Percentiles rank a stretch among this genome's conserved stretches.
Conservation (phyloP, 1,140 invertebrate species). For the Drosophila mauritiana region DNA sequence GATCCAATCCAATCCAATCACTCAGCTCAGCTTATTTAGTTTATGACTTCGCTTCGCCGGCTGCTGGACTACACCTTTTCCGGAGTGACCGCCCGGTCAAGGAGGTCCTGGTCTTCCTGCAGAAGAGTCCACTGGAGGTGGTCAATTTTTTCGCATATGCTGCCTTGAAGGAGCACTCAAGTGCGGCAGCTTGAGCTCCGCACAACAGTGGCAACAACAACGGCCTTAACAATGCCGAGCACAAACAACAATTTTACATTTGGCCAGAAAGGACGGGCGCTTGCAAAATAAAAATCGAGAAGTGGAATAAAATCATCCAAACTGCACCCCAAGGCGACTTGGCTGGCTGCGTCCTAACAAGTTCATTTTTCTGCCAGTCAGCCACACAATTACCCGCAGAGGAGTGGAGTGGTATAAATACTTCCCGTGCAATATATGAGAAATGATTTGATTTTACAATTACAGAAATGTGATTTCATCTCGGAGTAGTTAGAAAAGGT, state of each 20-base stretch:
- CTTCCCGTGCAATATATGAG: conserved; percentile 32
- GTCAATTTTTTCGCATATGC: conserved; percentile 77
- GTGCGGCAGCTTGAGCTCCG: conserved; percentile 48
- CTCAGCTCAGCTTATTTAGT: conserved; percentile 25
- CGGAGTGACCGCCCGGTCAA: conserved; percentile 21
- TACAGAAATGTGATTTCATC: conserved; percentile 57
- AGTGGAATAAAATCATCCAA: conserved; percentile 48
- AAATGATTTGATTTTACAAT: conserved; percentile 60
- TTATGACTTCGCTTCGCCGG: conserved; percentile 10
- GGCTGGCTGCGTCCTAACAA: conserved; percentile 41
- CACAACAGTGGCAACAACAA: conserved; percentile 37
- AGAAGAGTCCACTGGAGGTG: conserved; percentile 24
- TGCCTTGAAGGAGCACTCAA: conserved; percentile 63
- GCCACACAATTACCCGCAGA: conserved; percentile 54
- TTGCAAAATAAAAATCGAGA: conserved; percentile 59
- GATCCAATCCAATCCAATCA: conserved; percentile 43
- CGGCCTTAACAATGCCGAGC: conserved; percentile 28
- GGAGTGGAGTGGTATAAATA: conserved; percentile 29
- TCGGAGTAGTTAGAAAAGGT: background rate
- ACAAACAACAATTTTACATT: conserved; percentile 62
- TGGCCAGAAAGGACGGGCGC: conserved; percentile 54
- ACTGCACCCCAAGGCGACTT: conserved; percentile 57
- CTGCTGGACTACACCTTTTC: conserved; percentile 29
- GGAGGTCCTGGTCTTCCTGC: background rate
- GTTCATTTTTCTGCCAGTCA: conserved; percentile 72